phyloP scores from a whole-genome alignment of 2,113 vertebrate genomes.

The Esox niger region DNA sequence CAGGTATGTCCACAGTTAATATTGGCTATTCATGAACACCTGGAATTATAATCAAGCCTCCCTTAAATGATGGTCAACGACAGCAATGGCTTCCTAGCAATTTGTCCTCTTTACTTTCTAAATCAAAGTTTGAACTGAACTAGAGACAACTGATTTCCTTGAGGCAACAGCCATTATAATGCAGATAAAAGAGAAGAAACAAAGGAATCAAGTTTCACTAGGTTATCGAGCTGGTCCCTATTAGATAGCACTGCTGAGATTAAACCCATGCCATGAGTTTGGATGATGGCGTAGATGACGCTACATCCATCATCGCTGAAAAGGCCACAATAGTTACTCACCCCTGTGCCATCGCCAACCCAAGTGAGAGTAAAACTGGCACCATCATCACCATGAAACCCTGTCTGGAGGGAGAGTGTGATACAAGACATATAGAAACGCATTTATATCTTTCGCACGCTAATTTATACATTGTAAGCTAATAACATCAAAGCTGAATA shows the following conservation, averaged over 20 bases:
- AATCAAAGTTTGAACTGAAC: too few species aligned
- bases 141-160: too few species aligned
- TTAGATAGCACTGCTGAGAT: not conserved
- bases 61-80: too few species aligned
- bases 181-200: too few species aligned
- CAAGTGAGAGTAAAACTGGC: constrained; percentile 75
- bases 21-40: not conserved
- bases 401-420: constrained; percentile 54
- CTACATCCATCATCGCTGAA: not conserved
- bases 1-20: not conserved
- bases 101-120: too few species aligned
- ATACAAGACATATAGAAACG: not conserved
- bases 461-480: too few species aligned
- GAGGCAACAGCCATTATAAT: too few species aligned
- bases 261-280: not conserved
- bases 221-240: not conserved
- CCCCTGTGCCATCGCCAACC: constrained; percentile 76
- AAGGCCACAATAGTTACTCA: constrained; percentile 45
- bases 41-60: not conserved
- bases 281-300: not conserved
- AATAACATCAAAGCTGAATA: too few species aligned
- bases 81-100: too few species aligned
- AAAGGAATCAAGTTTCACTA: not conserved
- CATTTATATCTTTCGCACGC: not conserved
- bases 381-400: constrained; percentile 76